phyloP scores from a whole-genome alignment of 2,113 vertebrate genomes.

The Dasyornis broadbenti region DNA sequence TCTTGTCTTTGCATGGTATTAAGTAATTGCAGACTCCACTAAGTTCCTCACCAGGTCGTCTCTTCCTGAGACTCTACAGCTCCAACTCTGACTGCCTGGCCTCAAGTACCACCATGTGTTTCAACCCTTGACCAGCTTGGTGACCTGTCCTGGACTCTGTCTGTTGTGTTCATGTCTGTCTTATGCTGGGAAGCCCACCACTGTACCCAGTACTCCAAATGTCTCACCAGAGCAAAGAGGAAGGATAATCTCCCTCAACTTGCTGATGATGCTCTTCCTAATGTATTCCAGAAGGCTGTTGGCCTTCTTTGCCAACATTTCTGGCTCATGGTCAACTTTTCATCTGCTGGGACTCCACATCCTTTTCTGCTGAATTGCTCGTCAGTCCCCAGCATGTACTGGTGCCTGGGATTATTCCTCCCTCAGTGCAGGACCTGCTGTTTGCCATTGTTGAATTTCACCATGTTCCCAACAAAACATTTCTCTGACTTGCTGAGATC shows the following conservation, averaged over 20 bases:
- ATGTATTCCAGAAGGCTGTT: neutral
- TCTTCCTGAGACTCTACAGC: neutral
- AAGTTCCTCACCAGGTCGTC: neutral
- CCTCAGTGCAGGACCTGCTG: neutral
- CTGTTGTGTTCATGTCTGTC: neutral
- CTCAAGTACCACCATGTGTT: accelerated
- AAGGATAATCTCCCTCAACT: neutral
- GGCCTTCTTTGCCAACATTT: neutral
- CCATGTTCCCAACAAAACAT: neutral
- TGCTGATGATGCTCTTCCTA: neutral
- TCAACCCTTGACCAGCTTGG: neutral
- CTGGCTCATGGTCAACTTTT: neutral
- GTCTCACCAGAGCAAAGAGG: neutral
- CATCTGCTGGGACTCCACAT: neutral
- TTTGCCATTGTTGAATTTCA: neutral
- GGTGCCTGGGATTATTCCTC: neutral
- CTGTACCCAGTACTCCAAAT: no score
- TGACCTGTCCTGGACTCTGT: neutral
- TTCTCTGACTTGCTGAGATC: neutral
- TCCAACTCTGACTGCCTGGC: neutral
- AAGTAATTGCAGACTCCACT: neutral
- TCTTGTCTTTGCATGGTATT: neutral
- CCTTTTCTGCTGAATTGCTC: neutral
- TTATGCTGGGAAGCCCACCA: neutral
- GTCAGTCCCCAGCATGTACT: accelerated